Evolutionary conservation across 1,140 invertebrate genomes (phyloP), one percentile per base, ranked within the genome.

Genomic region (Macrosteles quadrilineatus): DNA sequence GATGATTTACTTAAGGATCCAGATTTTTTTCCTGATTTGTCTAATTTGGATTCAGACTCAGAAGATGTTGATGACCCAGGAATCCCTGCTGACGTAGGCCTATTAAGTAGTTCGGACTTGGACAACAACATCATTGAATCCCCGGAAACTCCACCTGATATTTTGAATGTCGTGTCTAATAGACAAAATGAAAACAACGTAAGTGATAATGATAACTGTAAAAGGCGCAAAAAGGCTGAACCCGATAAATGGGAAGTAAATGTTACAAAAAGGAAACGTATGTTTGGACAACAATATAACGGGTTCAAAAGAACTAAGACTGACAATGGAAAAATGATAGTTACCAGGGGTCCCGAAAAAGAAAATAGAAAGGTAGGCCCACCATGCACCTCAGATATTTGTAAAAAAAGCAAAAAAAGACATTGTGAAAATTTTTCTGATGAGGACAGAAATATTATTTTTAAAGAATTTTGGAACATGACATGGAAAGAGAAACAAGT

Each of bases 311-410:
- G n/a, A 30, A 63, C 29, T 25, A 31, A 32, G 29, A n/a, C 29
- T 19, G 29, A 1, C 12, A 1, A 19, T 31, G 25, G 23, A 27
- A 14, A 1, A 17, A 30, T 6, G 11, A 4, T 63, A n/a, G 17
- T 31, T 4, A 19, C 27, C 21, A 63, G 59, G 3, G 14, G 36
- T 40, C 17, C 36, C n/a, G n/a, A n/a, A n/a, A n/a, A n/a, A n/a
- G n/a, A n/a, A n/a, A n/a, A n/a, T n/a, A 30, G 59, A 63, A 63
- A 63, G 32, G 19, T 63, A 17, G 59, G 59, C 17, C 59, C 59
- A 29, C 3, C 17, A 1, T 63, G 59, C 30, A 1, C 4, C 1
- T 63, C 59, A 63, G 30, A 27, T 31, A 32, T 63, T 14, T 63
- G 59, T 32, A 63, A 29, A 32, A 19, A n/a, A 1, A 63, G 32